Conservation (phyloP, 2,888 invertebrate species). For the Megastigmus dorsalis region DNA sequence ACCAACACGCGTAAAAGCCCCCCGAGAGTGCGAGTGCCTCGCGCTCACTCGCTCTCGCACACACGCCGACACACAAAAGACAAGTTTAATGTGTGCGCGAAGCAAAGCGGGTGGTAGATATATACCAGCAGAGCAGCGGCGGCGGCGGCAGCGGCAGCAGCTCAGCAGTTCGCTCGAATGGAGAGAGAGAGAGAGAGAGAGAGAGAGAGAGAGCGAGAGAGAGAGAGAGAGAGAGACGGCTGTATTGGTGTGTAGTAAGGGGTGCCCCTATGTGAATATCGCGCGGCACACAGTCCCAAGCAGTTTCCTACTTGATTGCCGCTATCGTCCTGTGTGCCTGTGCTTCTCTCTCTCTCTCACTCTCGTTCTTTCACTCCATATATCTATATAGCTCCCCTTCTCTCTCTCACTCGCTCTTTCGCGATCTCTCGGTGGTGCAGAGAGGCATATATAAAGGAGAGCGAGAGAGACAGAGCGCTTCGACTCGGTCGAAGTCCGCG, state of each 20-base stretch:
- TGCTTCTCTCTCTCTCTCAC: conserved; percentile 27
- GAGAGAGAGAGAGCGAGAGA: conserved; percentile 19
- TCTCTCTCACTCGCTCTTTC: conserved; percentile 19
- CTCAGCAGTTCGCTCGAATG: conserved; percentile 41
- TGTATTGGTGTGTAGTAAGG: conserved; percentile 59
- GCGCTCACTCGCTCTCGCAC: conserved; percentile 33
- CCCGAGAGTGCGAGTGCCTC: conserved; percentile 52
- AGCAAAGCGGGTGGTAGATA: conserved; percentile 56
- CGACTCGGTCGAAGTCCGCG: conserved; percentile 67
- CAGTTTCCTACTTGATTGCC: conserved; percentile 75
- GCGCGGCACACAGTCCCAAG: conserved; percentile 73
- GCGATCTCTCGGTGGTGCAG: conserved; percentile 37
- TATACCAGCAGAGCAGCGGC: conserved; percentile 48
- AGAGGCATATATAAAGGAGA: conserved; percentile 42
- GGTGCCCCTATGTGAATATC: conserved; percentile 72
- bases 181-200: conserved; percentile 32
- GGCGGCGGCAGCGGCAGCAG: conserved; percentile 35
- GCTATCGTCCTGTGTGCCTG: conserved; percentile 70
- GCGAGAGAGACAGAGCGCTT: conserved; percentile 17
- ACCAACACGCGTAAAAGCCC: conserved; percentile 55
- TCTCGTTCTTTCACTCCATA: no score
- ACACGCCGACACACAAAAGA: conserved; percentile 54
- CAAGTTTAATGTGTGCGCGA: conserved; percentile 58
- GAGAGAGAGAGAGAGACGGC: conserved; percentile 38
- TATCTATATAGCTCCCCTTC: no score